Evolutionary conservation across 2,113 vertebrate genomes (phyloP).

Genomic region (Oryzias javanicus): DNA sequence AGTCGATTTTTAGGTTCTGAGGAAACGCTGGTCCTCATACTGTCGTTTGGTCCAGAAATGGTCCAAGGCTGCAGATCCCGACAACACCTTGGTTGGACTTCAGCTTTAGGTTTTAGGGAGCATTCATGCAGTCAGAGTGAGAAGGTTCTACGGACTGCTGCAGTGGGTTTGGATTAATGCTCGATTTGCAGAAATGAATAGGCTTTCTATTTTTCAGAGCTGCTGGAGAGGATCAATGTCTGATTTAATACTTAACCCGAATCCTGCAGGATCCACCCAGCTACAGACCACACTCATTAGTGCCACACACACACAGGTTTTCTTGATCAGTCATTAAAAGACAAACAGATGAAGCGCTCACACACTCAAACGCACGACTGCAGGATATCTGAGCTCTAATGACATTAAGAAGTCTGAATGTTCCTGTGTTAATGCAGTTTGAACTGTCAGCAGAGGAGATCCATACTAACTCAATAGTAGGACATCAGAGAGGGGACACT

Average conservation of each 20-base stretch:
- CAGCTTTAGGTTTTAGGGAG: too few species aligned
- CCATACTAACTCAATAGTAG: constrained; percentile 54
- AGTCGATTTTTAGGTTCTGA: too few species aligned
- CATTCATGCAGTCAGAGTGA: background rate
- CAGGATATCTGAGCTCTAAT: constrained; percentile 22
- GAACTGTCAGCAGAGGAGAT: constrained; percentile 41
- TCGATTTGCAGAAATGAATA: constrained; percentile 59
- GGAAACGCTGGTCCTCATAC: too few species aligned
- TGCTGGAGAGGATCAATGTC: constrained; percentile 60
- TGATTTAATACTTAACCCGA: constrained; percentile 39
- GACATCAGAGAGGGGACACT: constrained; percentile 36
- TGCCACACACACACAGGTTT: constrained; percentile 5
- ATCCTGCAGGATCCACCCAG: constrained; percentile 17
- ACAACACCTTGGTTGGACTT: too few species aligned
- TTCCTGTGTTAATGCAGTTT: constrained; percentile 57
- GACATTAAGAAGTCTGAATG: constrained; percentile 43
- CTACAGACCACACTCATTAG: constrained; percentile 28
- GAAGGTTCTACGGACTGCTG: constrained; percentile 1
- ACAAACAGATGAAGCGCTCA: background rate
- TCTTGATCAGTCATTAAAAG: too few species aligned
- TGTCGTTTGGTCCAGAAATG: too few species aligned
- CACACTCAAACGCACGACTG: constrained; percentile 5
- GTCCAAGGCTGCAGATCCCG: too few species aligned
- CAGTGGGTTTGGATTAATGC: background rate
- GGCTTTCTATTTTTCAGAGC: constrained; percentile 49